Conservation (phyloP, 2,113 vertebrate genomes). For the Ardeotis arabs region DNA sequence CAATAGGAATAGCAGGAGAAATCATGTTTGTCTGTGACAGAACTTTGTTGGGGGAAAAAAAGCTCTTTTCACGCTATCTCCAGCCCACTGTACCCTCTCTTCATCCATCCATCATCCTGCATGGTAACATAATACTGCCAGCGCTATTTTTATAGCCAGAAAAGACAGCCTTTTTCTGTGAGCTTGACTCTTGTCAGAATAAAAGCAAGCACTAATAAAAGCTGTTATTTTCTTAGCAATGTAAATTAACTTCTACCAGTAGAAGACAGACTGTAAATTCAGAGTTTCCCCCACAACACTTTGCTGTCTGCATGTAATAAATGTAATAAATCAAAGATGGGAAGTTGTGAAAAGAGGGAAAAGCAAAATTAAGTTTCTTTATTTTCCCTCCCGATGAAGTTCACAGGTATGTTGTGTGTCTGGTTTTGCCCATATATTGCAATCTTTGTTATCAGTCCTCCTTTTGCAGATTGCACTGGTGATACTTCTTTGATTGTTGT, state of each 20-base stretch:
- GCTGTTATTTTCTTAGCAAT: neutral
- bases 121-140: neutral
- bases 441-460: neutral
- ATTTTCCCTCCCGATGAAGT: neutral
- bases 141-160: neutral
- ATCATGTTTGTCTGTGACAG: neutral
- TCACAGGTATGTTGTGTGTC: neutral
- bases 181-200: neutral
- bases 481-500: neutral
- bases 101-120: neutral
- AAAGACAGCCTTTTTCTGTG: neutral
- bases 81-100: neutral
- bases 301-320: neutral
- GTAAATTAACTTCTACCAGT: neutral
- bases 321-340: neutral
- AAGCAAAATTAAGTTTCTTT: neutral
- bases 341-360: neutral
- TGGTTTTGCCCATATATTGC: neutral
- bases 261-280: neutral
- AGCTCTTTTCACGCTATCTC: neutral
- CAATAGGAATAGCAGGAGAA: neutral
- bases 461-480: neutral
- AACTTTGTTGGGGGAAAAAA: neutral
- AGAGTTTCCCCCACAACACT: neutral
- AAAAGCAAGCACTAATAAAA: conserved; percentile 12